Base-by-base conservation (phyloP, 2,113 vertebrate genomes). In the Centrocercus urophasianus region DNA sequence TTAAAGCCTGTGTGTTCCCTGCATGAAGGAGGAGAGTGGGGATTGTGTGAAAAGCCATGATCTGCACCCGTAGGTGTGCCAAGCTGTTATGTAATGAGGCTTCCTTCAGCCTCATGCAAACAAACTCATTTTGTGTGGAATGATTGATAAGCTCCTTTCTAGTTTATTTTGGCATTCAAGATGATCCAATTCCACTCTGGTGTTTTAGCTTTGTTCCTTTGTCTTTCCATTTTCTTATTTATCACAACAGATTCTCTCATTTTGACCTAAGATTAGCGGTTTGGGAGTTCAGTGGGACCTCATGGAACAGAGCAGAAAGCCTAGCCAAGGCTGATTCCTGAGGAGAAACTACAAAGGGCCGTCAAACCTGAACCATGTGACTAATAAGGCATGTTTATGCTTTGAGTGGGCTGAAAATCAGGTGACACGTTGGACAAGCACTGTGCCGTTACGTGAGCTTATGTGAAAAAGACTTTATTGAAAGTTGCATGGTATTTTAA, bases 291-390 rank as follows among this genome's bases (percentile, higher is more conserved):
- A 13, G 43, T 11, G 16, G 87, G 18, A 24, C 74, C 14, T 63
- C 42, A 19, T 61, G 22, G 14, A 78, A 66, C 13, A 72, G 47
- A 45, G 30, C 10, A 47, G 69, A 73, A 74, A 27, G 21, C 38
- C 24, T 70, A 57, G 30, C 61, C 25, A 12, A 18, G 56, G 43
- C 38, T 27, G 24, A 28, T 89, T 71, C 45, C 57, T 59, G 66
- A 60, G n/a, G 28, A 38, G 48, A 42, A 24, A 3, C n/a, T 60
- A 65, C 48, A 84, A 50, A 63, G 65, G 28, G 19, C 32, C 32
- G 18, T 61, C 45, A 57, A 24, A 74, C 40, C 36, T 72, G 75
- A 54, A 27, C 27, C 4, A 0, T 22, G 7, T 0, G 0, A 13
- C 28, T 52, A 0, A 59, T 74, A 16, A 63, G 78, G 17, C 70